Conservation (phyloP, 1,140 invertebrate species). For the Drosophila albomicans region DNA sequence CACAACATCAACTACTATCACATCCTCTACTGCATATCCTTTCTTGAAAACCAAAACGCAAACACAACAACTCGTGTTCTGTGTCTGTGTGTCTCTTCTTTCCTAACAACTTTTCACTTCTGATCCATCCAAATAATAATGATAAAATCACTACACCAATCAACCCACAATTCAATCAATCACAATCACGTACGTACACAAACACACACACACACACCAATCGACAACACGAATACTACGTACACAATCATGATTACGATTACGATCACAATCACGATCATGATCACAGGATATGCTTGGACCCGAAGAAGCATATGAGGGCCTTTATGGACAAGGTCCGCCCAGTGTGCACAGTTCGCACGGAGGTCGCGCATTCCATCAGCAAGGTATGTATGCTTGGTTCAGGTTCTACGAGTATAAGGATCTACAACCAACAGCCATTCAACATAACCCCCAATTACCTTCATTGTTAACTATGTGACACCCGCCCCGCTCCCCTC, state of each 20-base stretch:
- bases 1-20: conserved; percentile 25
- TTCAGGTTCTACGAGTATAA: conserved; percentile 27
- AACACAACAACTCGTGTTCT: conserved; percentile 48
- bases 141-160: conserved; percentile 35
- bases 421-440: conserved; percentile 26
- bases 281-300: conserved; percentile 93
- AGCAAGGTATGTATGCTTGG: conserved; percentile 89
- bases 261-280: conserved; percentile 68
- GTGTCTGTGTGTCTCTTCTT: conserved; percentile 66
- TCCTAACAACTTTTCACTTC: conserved; percentile 83
- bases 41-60: conserved; percentile 28
- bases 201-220: conserved; percentile 29
- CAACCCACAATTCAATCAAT: conserved; percentile 30
- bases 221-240: conserved; percentile 10
- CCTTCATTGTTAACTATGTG: background rate
- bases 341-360: conserved; percentile 92
- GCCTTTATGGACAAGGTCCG: conserved; percentile 94
- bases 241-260: conserved; percentile 1
- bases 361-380: conserved; percentile 89
- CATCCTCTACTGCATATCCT: conserved; percentile 15
- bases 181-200: conserved; percentile 15
- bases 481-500: background rate
- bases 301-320: conserved; percentile 96
- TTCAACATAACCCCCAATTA: background rate
- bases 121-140: conserved; percentile 64